Conservation (phyloP, 2,888 invertebrate genomes). For the Tolmerus cingulatus region DNA sequence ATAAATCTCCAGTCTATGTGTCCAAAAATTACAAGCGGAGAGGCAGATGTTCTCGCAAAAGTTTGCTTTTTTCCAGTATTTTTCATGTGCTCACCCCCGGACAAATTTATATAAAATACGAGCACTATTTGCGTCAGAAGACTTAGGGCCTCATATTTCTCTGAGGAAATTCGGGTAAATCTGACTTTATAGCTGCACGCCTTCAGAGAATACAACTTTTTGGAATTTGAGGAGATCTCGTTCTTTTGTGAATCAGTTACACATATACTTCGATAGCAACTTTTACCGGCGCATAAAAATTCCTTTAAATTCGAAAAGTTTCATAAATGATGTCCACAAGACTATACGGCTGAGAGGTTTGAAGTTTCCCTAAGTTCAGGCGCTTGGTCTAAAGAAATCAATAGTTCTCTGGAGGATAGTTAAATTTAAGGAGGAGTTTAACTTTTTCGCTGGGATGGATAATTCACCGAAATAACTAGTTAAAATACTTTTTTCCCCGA, state of each 20-base stretch:
- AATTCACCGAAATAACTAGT: background rate
- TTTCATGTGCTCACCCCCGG: conserved; percentile 43
- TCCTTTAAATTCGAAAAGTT: conserved; percentile 12
- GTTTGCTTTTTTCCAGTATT: conserved; percentile 15
- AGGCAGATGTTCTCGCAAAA: conserved; percentile 31
- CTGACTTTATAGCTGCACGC: conserved; percentile 18
- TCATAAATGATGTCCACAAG: background rate
- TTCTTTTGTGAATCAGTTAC: conserved; percentile 13
- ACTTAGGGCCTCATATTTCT: conserved; percentile 21
- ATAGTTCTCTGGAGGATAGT: background rate
- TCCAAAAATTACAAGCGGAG: conserved; percentile 21
- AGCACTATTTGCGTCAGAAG: conserved; percentile 23
- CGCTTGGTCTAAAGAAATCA: background rate
- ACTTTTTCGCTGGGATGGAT: background rate
- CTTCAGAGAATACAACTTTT: conserved; percentile 6
- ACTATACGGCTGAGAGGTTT: background rate
- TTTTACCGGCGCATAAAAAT: background rate
- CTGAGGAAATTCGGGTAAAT: conserved; percentile 3
- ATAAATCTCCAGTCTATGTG: conserved; percentile 8
- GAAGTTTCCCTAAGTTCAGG: background rate
- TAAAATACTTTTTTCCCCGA: background rate
- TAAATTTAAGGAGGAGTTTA: background rate
- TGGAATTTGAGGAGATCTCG: background rate
- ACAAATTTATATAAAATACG: conserved; percentile 43
- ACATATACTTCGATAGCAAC: background rate